Percentiles rank a stretch among this genome's conserved stretches.
phyloP scores from a whole-genome alignment of 2,888 invertebrate genomes.

The Boloria euphrosyne region DNA sequence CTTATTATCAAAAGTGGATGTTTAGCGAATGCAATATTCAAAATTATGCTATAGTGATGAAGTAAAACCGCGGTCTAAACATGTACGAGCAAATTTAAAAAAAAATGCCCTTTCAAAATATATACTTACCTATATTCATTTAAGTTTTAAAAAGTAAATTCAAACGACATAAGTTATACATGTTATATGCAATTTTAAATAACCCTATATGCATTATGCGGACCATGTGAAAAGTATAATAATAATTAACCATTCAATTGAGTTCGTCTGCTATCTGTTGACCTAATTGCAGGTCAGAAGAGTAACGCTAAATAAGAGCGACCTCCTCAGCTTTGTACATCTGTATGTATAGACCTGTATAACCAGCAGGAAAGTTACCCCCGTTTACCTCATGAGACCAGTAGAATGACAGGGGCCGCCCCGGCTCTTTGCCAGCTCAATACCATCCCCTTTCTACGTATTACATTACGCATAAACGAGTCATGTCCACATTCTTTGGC shows the following conservation, averaged over 20 bases:
- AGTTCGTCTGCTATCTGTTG: constrained; percentile 39
- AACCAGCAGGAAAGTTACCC: constrained; percentile 42
- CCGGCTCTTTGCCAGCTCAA: constrained; percentile 49
- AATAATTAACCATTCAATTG: constrained; percentile 40
- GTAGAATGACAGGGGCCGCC: constrained; percentile 63
- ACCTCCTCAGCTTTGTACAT: constrained; percentile 38
- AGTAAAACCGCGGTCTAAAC: too few relatives aligned
- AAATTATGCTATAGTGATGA: too few relatives aligned
- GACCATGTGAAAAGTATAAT: constrained; percentile 12
- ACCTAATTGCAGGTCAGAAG: constrained; percentile 40
- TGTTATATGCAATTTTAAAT: too few relatives aligned
- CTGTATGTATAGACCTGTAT: constrained; percentile 34
- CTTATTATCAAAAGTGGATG: too few relatives aligned
- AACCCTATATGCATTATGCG: neutral
- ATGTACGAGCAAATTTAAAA: too few relatives aligned
- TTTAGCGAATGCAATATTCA: too few relatives aligned
- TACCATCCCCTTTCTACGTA: constrained; percentile 38
- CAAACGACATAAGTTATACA: neutral
- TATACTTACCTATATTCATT: too few relatives aligned
- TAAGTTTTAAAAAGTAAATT: neutral
- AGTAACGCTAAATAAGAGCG: constrained; percentile 38
- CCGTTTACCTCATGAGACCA: constrained; percentile 53
- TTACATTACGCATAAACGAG: constrained; percentile 35
- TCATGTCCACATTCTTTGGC: constrained; percentile 24
- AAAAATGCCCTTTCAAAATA: too few relatives aligned